phyloP scores from a whole-genome alignment of 2,888 invertebrate species.

The Mamestra brassicae region DNA sequence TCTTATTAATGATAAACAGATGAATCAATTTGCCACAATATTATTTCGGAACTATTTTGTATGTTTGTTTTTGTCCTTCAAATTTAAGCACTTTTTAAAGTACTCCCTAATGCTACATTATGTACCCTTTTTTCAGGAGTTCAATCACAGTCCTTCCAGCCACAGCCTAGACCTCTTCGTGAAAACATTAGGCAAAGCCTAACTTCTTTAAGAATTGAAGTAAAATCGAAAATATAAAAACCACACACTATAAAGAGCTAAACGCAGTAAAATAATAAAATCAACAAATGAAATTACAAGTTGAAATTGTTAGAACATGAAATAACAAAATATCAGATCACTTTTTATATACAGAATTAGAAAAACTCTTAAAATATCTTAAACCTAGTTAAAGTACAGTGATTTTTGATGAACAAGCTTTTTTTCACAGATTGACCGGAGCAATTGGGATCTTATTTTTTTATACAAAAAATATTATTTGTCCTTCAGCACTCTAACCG shows the following conservation, averaged over 20 bases:
- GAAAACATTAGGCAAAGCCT: not conserved
- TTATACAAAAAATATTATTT: not conserved
- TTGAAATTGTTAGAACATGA: constrained; percentile 51
- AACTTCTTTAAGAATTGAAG: not conserved
- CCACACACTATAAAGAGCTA: constrained; percentile 57
- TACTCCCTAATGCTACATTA: no score
- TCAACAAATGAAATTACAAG: constrained; percentile 54
- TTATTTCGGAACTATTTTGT: no score
- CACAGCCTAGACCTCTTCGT: not conserved
- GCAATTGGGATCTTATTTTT: constrained; percentile 26
- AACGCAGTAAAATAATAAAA: constrained; percentile 63
- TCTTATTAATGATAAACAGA: no score
- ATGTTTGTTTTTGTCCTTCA: no score
- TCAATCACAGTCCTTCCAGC: no score
- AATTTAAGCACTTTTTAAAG: no score
- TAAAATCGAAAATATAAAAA: constrained; percentile 8
- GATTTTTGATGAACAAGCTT: constrained; percentile 48
- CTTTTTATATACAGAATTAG: constrained; percentile 33
- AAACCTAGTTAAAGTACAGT: constrained; percentile 52
- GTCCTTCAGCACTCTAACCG: not conserved
- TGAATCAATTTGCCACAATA: no score
- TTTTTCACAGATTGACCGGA: constrained; percentile 73
- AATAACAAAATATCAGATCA: constrained; percentile 41
- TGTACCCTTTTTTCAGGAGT: no score
- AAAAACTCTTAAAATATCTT: constrained; percentile 55